Evolutionary conservation across 2,797 vertebrate species (phyloP).

Genomic region (Ataeniobius toweri): DNA sequence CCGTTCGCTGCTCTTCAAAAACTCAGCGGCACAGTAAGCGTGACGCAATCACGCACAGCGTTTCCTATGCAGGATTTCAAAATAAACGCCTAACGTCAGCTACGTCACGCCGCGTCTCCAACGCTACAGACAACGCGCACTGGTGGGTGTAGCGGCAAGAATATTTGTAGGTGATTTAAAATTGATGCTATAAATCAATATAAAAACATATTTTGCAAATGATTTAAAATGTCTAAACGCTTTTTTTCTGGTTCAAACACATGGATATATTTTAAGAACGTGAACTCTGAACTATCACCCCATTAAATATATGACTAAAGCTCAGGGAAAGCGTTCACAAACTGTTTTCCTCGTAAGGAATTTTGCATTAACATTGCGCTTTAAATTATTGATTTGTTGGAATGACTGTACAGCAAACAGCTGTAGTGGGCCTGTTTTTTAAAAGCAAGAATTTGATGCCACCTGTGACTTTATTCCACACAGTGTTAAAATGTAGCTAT

Average conservation of each 20-base stretch:
- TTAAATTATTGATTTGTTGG: background rate
- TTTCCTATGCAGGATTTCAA: slow-evolving; percentile 25
- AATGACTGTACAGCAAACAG: background rate
- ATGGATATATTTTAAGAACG: background rate
- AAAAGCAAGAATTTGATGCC: background rate
- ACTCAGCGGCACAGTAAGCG: slow-evolving; percentile 10
- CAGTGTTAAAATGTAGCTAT: background rate
- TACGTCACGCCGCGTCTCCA: background rate
- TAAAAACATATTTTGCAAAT: background rate
- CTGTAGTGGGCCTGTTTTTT: background rate
- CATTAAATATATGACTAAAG: background rate
- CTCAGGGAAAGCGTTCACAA: background rate
- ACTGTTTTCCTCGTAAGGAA: background rate
- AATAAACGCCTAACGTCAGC: slow-evolving; percentile 34
- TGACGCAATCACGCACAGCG: accelerated
- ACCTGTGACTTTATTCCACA: background rate
- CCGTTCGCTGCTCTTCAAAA: slow-evolving; percentile 27
- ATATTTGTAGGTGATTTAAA: too few relatives aligned
- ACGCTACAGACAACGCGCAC: background rate
- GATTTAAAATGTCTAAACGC: background rate
- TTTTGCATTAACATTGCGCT: background rate
- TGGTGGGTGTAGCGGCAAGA: too few relatives aligned
- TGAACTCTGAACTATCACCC: background rate
- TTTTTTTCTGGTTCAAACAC: background rate
- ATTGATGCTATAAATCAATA: too few relatives aligned